Conservation (phyloP, 2,797 vertebrate genomes). For the Acrossocheilus wenchowensis region DNA sequence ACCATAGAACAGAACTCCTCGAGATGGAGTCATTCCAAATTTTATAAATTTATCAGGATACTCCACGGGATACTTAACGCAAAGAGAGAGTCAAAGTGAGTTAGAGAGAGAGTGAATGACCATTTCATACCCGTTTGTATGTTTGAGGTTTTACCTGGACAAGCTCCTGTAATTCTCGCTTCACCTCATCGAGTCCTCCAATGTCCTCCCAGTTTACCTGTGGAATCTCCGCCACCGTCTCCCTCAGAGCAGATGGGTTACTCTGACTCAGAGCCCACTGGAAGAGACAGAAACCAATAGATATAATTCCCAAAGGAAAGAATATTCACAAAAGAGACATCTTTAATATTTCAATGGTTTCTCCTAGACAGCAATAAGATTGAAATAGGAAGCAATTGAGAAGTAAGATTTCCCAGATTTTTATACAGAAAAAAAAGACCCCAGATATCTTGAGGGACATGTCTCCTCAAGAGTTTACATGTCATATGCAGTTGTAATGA, state of each 20-base stretch:
- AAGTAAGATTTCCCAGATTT: not conserved
- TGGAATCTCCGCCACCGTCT: slow-evolving; percentile 70
- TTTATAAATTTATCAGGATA: slow-evolving; percentile 73
- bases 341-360: not conserved
- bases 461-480: no score
- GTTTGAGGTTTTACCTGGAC: slow-evolving; percentile 65
- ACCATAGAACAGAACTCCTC: slow-evolving; percentile 71
- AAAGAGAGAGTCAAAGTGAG: not conserved
- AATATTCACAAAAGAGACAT: not conserved
- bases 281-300: not conserved
- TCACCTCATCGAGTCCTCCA: slow-evolving; percentile 71
- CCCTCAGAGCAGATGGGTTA: slow-evolving; percentile 72
- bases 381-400: not conserved
- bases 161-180: slow-evolving; percentile 71
- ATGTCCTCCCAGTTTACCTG: slow-evolving; percentile 73
- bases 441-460: not conserved
- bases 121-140: not conserved
- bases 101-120: not conserved
- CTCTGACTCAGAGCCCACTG: slow-evolving; percentile 74
- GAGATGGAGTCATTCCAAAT: slow-evolving; percentile 72
- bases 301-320: not conserved
- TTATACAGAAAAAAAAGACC: not conserved
- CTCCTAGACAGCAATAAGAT: not conserved
- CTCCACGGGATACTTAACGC: slow-evolving; percentile 68
- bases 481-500: no score